Evolutionary conservation across 2,797 vertebrate genomes (phyloP), one percentile per base, ranked within the genome.

Genomic region (Mareca penelope): DNA sequence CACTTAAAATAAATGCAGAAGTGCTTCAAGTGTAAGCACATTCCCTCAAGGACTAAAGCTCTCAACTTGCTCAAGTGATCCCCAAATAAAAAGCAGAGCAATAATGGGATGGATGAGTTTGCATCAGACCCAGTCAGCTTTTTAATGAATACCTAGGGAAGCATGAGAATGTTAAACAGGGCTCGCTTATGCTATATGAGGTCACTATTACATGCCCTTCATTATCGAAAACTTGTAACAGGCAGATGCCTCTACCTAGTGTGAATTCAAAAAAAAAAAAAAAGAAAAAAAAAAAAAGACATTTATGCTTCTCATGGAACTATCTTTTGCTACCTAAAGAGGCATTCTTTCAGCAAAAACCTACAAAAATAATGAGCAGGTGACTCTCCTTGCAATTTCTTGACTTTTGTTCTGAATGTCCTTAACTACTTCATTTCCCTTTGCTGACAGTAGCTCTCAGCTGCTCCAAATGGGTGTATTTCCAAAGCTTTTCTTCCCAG

Each of bases 331-430:
- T 83, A 56, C 35, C 46, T 59, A 69, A 68, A 94, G 70, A 70
- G 86, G 80, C 70, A 71, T 89, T 73, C 84, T 89, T 95, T 80
- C 89, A 81, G 79, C 78, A 88, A 82, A 63, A 68, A 29, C 70
- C 85, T 89, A 93, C 31, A 72, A 88, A 94, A 95, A 90, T 94
- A 96, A 96, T 84, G 70, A 94, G 80, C 91, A 85, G 83, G 85
- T 77, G 76, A 88, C 40, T 94, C 60, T 94, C 63, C 82, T 77
- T 87, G 56, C 63, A 90, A 78, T 90, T 91, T 94, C 85, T 91
- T 91, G 90, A 91, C 72, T 93, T 94, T 94, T 93, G 75, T 85
- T 87, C 88, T n/a, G 55, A 65, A 83, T 46, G 57, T 90, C 50
- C 79, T 85, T 80, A 87, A 92, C 57, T 85, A 63, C 73, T 63